Conservation (phyloP, 1,140 invertebrate genomes). For the Panagrolaimus sp. region DNA sequence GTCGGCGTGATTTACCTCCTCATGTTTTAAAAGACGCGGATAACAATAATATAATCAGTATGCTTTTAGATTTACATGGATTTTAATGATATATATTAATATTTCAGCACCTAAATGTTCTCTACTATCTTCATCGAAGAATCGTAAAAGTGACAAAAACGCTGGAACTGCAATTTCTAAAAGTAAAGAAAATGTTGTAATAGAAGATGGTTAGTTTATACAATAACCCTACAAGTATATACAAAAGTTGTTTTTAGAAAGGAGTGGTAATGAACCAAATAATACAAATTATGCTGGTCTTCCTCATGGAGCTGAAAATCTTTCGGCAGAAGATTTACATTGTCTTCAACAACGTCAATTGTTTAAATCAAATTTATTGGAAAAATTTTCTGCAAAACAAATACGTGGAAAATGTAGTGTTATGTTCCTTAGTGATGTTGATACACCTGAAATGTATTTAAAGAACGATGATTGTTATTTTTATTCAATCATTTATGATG, state of each 20-base stretch:
- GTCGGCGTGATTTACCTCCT: slow-evolving; percentile 86
- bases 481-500: slow-evolving; percentile 98
- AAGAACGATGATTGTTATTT: slow-evolving; percentile 98
- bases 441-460: slow-evolving; percentile 86
- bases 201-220: too few relatives aligned
- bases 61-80: background rate
- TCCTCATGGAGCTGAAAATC: slow-evolving; percentile 47
- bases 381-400: slow-evolving; percentile 92
- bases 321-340: slow-evolving; percentile 74
- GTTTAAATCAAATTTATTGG: slow-evolving; percentile 92
- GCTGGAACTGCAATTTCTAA: too few relatives aligned
- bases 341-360: slow-evolving; percentile 94
- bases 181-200: too few relatives aligned
- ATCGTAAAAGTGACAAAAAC: too few relatives aligned
- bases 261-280: background rate
- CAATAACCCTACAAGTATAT: too few relatives aligned
- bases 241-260: background rate
- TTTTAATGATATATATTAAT: background rate
- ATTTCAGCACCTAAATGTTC: background rate
- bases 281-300: slow-evolving; percentile 31
- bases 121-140: too few relatives aligned
- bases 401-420: slow-evolving; percentile 98
- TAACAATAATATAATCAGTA: slow-evolving; percentile 47
- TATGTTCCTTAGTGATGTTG: slow-evolving; percentile 93
- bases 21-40: slow-evolving; percentile 88